These are phyloP conservation scores for Cryptocephalus primarius DNA, from an alignment of 2,888 invertebrate species.

Conservation along the genomic window DNA sequence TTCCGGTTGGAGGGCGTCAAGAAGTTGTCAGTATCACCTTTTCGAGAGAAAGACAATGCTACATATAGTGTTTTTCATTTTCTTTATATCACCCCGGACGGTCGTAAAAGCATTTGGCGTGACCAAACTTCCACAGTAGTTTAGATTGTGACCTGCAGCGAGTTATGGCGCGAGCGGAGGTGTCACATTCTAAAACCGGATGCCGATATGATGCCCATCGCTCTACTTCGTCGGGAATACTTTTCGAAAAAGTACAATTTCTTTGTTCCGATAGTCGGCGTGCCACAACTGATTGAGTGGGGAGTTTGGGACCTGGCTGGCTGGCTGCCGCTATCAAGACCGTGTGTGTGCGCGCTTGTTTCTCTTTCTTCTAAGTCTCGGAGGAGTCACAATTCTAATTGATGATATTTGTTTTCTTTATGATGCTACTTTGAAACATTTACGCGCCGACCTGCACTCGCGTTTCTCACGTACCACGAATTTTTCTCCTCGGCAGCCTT, in stretches of 20 bases:
- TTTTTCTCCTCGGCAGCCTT: not conserved
- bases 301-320: slow-evolving; percentile 30
- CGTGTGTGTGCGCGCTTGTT: too few relatives aligned
- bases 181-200: slow-evolving; percentile 31
- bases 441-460: slow-evolving; percentile 10
- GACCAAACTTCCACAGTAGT: slow-evolving; percentile 56
- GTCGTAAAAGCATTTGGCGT: slow-evolving; percentile 82
- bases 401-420: slow-evolving; percentile 27
- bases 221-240: slow-evolving; percentile 32
- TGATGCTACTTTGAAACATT: slow-evolving; percentile 19
- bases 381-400: slow-evolving; percentile 29
- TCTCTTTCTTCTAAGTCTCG: slow-evolving; percentile 24
- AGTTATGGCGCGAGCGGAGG: slow-evolving; percentile 24
- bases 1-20: slow-evolving; percentile 31
- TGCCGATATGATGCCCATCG: slow-evolving; percentile 34
- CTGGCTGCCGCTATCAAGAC: slow-evolving; percentile 5
- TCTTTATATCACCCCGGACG: slow-evolving; percentile 79
- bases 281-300: slow-evolving; percentile 37
- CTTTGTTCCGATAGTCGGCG: slow-evolving; percentile 33
- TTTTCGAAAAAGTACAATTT: slow-evolving; percentile 34
- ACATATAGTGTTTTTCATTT: slow-evolving; percentile 71
- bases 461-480: slow-evolving; percentile 6
- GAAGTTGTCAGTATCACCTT: slow-evolving; percentile 36
- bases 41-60: slow-evolving; percentile 34
- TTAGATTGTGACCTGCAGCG: slow-evolving; percentile 36